Conservation (phyloP, 2,113 vertebrate genomes). For the Aix galericulata region DNA sequence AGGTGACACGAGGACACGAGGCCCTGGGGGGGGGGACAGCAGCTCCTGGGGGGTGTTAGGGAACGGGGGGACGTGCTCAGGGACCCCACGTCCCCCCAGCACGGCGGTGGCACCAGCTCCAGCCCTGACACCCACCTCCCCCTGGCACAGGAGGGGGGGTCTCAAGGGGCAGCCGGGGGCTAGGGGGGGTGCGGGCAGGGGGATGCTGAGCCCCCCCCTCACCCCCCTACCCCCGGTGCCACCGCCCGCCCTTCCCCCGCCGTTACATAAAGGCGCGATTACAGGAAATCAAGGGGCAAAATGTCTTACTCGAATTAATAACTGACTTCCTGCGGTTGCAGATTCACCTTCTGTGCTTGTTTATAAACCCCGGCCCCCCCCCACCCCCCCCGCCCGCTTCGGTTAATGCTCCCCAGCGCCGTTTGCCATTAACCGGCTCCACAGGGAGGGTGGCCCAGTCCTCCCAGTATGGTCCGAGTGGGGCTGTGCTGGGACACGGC, state of each 20-base stretch:
- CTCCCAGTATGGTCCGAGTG: not conserved
- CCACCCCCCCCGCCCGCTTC: not conserved
- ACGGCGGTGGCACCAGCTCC: rapidly evolving
- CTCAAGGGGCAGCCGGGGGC: not conserved
- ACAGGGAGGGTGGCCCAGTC: not conserved
- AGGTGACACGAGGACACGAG: not conserved
- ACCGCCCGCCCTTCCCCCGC: not conserved
- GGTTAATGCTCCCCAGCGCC: not conserved
- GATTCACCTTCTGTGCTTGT: conserved; percentile 42
- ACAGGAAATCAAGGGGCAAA: conserved; percentile 70
- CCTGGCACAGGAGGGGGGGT: rapidly evolving
- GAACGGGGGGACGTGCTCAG: rapidly evolving
- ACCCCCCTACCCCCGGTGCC: not conserved
- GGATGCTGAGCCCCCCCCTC: rapidly evolving
- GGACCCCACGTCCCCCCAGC: not conserved
- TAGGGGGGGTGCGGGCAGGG: too few relatives aligned
- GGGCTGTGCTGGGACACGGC: not conserved
- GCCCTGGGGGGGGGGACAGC: not conserved
- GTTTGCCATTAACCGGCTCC: conserved; percentile 47
- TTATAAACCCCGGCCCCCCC: not conserved
- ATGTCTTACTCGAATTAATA: conserved; percentile 62
- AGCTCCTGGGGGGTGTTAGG: not conserved
- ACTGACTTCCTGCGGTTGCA: conserved; percentile 74
- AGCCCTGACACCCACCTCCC: not conserved
- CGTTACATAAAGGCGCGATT: not conserved